These are phyloP conservation scores for Phyllopteryx taeniolatus DNA, from an alignment of 2,113 vertebrate species.

Conservation along the genomic window DNA sequence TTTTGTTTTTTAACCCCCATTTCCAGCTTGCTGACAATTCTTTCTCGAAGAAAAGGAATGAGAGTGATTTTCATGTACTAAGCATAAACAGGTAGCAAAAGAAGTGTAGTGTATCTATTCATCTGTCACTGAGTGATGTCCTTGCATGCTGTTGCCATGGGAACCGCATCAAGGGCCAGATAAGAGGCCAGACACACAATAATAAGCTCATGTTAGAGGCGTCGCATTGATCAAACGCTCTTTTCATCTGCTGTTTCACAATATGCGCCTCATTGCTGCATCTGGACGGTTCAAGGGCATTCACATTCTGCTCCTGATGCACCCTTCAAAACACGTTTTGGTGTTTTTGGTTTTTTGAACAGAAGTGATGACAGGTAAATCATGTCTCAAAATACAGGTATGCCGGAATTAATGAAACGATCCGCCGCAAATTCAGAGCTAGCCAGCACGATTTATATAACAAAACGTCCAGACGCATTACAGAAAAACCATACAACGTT, in stretches of 20 bases:
- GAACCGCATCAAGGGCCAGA: conserved; percentile 66
- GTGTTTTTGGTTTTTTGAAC: neutral
- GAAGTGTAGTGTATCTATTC: too few relatives aligned
- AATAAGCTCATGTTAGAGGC: conserved; percentile 64
- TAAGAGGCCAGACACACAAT: conserved; percentile 66
- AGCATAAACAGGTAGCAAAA: too few relatives aligned
- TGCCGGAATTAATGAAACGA: neutral
- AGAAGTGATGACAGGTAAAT: neutral
- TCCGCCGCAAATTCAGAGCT: too few relatives aligned
- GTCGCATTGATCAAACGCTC: conserved; percentile 61
- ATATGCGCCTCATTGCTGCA: conserved; percentile 47
- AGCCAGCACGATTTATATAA: too few relatives aligned
- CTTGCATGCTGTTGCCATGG: conserved; percentile 63
- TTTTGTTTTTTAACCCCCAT: conserved; percentile 27
- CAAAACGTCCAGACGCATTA: too few relatives aligned
- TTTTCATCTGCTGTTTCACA: conserved; percentile 48
- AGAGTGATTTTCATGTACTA: neutral
- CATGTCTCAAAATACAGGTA: neutral
- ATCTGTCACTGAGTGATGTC: conserved; percentile 9
- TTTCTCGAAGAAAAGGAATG: neutral
- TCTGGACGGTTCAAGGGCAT: conserved; percentile 36
- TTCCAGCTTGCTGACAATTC: conserved; percentile 32
- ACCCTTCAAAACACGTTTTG: neutral
- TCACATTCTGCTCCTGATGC: conserved; percentile 10
- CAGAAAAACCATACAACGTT: too few relatives aligned